Conservation (phyloP, 2,888 invertebrate genomes). For the Leucoma salicis region DNA sequence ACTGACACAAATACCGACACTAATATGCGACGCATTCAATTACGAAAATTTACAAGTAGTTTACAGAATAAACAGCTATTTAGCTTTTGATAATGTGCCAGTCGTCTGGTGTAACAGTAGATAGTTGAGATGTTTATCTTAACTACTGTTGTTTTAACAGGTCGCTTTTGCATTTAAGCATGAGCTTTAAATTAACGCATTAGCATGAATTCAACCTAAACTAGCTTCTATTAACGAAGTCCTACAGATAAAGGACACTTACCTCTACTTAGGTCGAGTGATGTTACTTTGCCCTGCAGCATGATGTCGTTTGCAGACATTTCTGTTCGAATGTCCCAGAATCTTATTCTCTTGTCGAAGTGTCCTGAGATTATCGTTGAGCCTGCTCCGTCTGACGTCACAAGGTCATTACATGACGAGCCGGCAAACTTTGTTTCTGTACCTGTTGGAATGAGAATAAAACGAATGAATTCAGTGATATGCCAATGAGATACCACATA, state of each 20-base stretch:
- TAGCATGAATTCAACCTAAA: conserved; percentile 6
- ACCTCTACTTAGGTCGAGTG: conserved; percentile 96
- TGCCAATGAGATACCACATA: neutral
- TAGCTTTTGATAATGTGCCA: conserved; percentile 23
- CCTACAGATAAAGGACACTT: conserved; percentile 25
- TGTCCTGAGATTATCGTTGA: conserved; percentile 98
- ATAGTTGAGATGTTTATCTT: conserved; percentile 27
- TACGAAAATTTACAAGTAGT: conserved; percentile 38
- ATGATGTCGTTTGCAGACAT: conserved; percentile 92
- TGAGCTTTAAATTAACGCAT: conserved; percentile 9
- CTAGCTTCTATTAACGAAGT: neutral
- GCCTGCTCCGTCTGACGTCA: conserved; percentile 93
- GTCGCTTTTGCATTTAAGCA: conserved; percentile 16
- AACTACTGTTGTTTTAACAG: conserved; percentile 20
- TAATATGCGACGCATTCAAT: conserved; percentile 68
- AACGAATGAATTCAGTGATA: conserved; percentile 12
- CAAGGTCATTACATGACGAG: conserved; percentile 98
- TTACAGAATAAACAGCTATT: conserved; percentile 29
- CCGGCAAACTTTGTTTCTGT: conserved; percentile 97
- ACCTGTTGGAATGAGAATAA: conserved; percentile 73
- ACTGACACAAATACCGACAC: conserved; percentile 73
- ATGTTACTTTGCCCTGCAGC: conserved; percentile 96
- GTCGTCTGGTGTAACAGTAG: conserved; percentile 23
- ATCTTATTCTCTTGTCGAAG: conserved; percentile 97
- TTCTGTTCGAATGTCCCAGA: conserved; percentile 97